These are phyloP conservation scores for Vicugna pacos DNA, from an alignment of 2,113 vertebrate species.

Conservation along the genomic window DNA sequence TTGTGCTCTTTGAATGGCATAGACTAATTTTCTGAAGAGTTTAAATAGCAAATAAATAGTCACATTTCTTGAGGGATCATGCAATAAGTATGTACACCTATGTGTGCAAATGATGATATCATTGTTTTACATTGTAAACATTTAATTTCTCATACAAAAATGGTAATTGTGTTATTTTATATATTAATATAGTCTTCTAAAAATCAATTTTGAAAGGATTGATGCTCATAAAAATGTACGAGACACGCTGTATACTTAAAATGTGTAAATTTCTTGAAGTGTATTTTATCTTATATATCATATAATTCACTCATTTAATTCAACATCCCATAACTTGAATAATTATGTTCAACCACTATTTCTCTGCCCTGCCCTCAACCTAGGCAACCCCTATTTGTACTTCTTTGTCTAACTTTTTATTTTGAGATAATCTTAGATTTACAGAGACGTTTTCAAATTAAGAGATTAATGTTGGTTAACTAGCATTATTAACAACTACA, in stretches of 20 bases:
- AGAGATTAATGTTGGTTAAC: not conserved
- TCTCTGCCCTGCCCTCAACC: accelerated
- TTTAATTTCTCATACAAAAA: not conserved
- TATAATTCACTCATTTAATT: not conserved
- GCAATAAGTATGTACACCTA: not conserved
- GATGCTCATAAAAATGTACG: not conserved
- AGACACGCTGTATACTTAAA: not conserved
- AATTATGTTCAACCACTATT: not conserved
- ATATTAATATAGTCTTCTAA: not conserved
- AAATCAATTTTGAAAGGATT: not conserved
- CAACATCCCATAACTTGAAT: not conserved
- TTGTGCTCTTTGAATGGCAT: not conserved
- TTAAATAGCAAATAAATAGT: not conserved
- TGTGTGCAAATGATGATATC: not conserved
- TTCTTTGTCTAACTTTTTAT: not conserved
- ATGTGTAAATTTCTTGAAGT: not conserved
- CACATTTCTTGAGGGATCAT: not conserved
- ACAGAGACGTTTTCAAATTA: not conserved
- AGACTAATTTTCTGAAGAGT: not conserved
- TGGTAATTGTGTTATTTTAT: not conserved
- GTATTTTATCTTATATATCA: not conserved
- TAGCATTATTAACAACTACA: not conserved
- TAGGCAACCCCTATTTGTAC: not conserved
- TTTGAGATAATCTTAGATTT: not conserved
- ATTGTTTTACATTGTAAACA: not conserved